Conservation (phyloP, 2,797 vertebrate species). For the Eupleurogrammus muticus region DNA sequence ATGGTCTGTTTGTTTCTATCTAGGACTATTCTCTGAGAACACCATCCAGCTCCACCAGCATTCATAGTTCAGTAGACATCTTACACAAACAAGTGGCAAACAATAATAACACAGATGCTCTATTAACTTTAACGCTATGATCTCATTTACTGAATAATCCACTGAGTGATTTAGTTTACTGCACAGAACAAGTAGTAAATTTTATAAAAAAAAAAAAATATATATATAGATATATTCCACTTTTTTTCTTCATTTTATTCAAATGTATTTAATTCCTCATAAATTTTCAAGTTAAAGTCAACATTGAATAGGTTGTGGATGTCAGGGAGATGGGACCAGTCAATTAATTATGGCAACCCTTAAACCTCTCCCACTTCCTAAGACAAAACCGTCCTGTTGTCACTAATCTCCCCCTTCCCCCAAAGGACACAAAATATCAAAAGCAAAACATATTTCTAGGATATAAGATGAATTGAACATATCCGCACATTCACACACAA, state of each 20-base stretch:
- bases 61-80: constrained; percentile 58
- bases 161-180: constrained; percentile 30
- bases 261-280: constrained; percentile 77
- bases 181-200: constrained; percentile 45
- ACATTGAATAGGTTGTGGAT: constrained; percentile 76
- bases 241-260: constrained; percentile 39
- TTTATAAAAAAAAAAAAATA: constrained; percentile 83
- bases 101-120: constrained; percentile 44
- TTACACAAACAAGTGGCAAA: constrained; percentile 56
- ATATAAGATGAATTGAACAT: constrained; percentile 72
- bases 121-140: constrained; percentile 29
- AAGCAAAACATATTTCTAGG: constrained; percentile 65
- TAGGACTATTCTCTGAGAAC: constrained; percentile 45
- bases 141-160: constrained; percentile 36
- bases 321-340: constrained; percentile 66
- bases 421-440: constrained; percentile 57
- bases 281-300: constrained; percentile 84
- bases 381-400: constrained; percentile 20
- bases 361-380: constrained; percentile 11
- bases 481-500: constrained; percentile 75
- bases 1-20: constrained; percentile 61
- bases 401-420: constrained; percentile 5
- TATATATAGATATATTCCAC: constrained; percentile 82
- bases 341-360: constrained; percentile 29
- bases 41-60: constrained; percentile 37